Conservation (phyloP, 2,888 invertebrate genomes). For the Salticus scenicus region DNA sequence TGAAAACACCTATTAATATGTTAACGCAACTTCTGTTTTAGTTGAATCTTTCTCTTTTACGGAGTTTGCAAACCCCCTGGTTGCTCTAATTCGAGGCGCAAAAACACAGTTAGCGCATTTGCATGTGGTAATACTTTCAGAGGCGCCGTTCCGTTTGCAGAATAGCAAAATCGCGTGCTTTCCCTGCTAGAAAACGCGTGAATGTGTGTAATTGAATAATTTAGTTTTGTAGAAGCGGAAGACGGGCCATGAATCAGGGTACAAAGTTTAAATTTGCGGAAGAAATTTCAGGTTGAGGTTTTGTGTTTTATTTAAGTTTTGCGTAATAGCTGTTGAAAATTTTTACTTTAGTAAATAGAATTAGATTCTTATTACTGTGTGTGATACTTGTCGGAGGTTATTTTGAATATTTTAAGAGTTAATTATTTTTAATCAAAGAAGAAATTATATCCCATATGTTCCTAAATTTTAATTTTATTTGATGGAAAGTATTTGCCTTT, state of each 20-base stretch:
- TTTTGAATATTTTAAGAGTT: no score
- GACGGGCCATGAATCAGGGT: slow-evolving; percentile 5
- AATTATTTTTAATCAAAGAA: no score
- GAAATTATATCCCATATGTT: no score
- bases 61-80: slow-evolving; percentile 1
- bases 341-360: no score
- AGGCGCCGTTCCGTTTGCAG: slow-evolving; percentile 19
- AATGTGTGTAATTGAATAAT: slow-evolving; percentile 70
- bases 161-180: slow-evolving; percentile 68
- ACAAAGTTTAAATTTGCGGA: slow-evolving; percentile 6
- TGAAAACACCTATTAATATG: slow-evolving; percentile 70
- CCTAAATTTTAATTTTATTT: no score
- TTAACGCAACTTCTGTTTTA: slow-evolving; percentile 43
- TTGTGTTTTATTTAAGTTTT: neutral
- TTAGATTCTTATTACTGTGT: no score
- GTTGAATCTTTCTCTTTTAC: neutral
- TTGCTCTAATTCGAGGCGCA: slow-evolving; percentile 28
- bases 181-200: slow-evolving; percentile 64
- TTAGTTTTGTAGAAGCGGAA: slow-evolving; percentile 55
- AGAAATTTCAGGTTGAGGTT: slow-evolving; percentile 47
- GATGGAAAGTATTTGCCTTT: no score
- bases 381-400: no score
- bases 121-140: slow-evolving; percentile 69
- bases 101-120: slow-evolving; percentile 49
- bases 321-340: neutral